Conservation (phyloP, 2,113 vertebrate genomes). For the Jacana jacana region DNA sequence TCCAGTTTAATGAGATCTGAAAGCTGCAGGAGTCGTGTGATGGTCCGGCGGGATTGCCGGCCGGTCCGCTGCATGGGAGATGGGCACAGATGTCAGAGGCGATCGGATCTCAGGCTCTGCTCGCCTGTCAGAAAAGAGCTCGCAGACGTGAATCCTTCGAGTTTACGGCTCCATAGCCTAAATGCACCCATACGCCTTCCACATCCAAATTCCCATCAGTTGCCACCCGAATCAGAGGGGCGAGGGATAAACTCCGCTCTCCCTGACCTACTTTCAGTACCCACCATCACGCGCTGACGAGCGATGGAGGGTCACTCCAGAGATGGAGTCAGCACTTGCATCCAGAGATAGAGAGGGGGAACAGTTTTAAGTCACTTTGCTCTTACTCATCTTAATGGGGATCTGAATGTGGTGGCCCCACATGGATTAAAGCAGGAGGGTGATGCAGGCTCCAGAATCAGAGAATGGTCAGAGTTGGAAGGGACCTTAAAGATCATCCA, state of each 20-base stretch:
- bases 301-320: no score
- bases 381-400: not conserved
- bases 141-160: not conserved
- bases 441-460: not conserved
- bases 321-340: not conserved
- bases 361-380: not conserved
- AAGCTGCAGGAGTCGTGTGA: not conserved
- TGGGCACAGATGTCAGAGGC: not conserved
- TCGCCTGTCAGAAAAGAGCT: not conserved
- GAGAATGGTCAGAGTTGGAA: no score
- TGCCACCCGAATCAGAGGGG: not conserved
- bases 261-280: not conserved
- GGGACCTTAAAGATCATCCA: no score
- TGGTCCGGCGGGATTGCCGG: not conserved
- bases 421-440: not conserved
- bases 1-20: not conserved
- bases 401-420: not conserved
- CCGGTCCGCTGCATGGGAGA: not conserved
- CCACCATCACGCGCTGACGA: fast-evolving
- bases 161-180: not conserved
- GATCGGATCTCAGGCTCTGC: not conserved
- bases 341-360: not conserved
- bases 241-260: not conserved
- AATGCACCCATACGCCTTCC: not conserved
- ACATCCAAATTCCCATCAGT: not conserved